Percentiles rank a stretch among this genome's conserved stretches.
phyloP scores from a whole-genome alignment of 1,140 invertebrate species.

The Drosophila insularis region DNA sequence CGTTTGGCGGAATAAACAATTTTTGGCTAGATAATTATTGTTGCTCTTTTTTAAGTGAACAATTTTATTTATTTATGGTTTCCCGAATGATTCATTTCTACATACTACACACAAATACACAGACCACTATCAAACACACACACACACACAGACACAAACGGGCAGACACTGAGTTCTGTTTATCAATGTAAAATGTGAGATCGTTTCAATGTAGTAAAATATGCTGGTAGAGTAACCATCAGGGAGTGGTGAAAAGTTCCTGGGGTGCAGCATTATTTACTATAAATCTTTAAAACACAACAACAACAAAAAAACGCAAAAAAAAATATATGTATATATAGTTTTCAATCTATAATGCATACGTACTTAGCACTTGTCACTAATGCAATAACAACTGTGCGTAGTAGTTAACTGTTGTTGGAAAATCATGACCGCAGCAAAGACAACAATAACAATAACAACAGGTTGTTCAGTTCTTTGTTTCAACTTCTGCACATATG shows the following conservation, averaged over 20 bases:
- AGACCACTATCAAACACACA: not conserved
- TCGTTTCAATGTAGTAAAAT: conserved; percentile 5
- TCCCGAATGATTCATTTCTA: conserved; percentile 7
- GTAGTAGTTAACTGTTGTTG: not conserved
- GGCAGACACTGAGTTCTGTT: not conserved
- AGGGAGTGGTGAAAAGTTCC: not conserved
- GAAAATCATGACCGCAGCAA: conserved; percentile 5
- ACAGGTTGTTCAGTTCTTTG: conserved; percentile 8
- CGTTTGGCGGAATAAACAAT: not conserved
- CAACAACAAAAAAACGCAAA: not conserved
- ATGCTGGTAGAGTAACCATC: not conserved
- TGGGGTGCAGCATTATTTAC: conserved; percentile 2
- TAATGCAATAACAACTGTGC: not conserved
- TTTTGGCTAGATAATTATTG: not conserved
- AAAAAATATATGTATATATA: not conserved
- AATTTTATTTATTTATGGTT: conserved; percentile 12
- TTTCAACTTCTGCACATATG: not conserved
- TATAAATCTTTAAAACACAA: not conserved
- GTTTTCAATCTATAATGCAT: not conserved
- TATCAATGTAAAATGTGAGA: conserved; percentile 5
- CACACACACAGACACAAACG: not conserved
- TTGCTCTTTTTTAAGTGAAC: conserved; percentile 7
- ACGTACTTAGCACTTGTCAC: conserved; percentile 9
- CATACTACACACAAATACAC: not conserved
- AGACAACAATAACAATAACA: conserved; percentile 2